Evolutionary conservation across 2,113 vertebrate genomes (phyloP).

Genomic region (Nanorana parkeri): DNA sequence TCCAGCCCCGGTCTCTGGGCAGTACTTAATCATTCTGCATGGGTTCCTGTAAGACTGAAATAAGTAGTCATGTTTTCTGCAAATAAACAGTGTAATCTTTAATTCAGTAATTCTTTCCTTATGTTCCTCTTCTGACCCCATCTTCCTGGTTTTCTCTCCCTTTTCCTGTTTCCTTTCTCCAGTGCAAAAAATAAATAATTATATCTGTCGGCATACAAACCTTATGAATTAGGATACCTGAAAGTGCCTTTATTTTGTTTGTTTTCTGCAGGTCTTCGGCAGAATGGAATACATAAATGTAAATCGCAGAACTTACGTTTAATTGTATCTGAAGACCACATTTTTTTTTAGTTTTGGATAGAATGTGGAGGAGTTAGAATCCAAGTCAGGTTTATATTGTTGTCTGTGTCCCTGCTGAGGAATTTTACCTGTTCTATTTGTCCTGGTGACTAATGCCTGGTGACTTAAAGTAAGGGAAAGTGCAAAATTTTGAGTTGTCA

Average conservation of each 20-base stretch:
- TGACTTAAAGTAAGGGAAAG: no score
- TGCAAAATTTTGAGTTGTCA: no score
- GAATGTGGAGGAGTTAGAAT: no score
- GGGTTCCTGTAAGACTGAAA: conserved; percentile 32
- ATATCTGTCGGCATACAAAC: conserved; percentile 18
- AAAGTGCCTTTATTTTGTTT: not conserved
- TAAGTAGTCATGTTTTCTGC: conserved; percentile 40
- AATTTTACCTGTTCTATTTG: no score
- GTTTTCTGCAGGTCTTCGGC: not conserved
- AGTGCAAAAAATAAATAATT: not conserved
- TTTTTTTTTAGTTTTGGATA: not conserved
- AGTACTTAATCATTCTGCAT: conserved; percentile 4
- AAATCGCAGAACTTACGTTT: no score
- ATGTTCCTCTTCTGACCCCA: conserved; percentile 49
- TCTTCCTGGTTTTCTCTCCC: conserved; percentile 52
- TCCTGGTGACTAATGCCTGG: no score
- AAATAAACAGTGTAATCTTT: conserved; percentile 42
- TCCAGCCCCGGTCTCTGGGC: not conserved
- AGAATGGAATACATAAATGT: not conserved
- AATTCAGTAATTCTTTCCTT: conserved; percentile 53
- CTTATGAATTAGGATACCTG: not conserved
- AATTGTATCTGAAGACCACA: not conserved
- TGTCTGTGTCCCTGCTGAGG: no score
- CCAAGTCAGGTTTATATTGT: no score
- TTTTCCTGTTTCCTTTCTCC: conserved; percentile 47